Conservation (phyloP, 2,113 vertebrate species). For the cattle (Bos taurus) region DNA sequence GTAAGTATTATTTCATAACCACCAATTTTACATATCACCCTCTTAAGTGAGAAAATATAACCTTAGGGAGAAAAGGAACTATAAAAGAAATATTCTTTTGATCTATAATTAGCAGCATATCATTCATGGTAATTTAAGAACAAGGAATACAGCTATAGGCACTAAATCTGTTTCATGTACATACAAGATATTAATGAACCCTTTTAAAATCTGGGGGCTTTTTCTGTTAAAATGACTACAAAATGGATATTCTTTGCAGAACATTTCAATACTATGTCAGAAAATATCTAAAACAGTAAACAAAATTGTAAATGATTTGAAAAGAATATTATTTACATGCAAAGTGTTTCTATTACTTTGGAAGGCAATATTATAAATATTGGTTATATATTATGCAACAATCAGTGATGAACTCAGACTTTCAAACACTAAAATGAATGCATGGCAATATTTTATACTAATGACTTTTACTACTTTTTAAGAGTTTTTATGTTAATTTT, state of each 20-base stretch:
- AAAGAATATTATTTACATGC: not conserved
- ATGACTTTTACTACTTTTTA: not conserved
- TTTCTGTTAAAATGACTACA: not conserved
- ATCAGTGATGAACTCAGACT: not conserved
- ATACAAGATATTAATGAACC: not conserved
- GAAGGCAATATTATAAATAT: not conserved
- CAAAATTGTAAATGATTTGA: not conserved
- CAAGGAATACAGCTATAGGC: not conserved
- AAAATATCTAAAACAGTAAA: not conserved
- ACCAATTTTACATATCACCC: not conserved
- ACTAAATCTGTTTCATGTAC: not conserved
- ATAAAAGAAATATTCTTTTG: not conserved
- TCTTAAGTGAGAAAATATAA: not conserved
- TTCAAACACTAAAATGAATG: conserved; percentile 12
- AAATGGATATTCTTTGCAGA: not conserved
- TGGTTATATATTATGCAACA: not conserved
- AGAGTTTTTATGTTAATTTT: not conserved
- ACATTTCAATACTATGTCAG: not conserved
- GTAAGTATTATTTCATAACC: not conserved
- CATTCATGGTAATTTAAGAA: not conserved
- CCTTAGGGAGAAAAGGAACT: not conserved
- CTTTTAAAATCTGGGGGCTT: not conserved
- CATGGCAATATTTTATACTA: not conserved
- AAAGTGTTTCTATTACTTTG: not conserved
- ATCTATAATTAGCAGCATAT: not conserved